Evolutionary conservation across 2,113 vertebrate genomes (phyloP).

Genomic region (Xenopus tropicalis): UCB_Xtro_10.0 CM004449.2:105032501-105033000

Average conservation of each 20-base stretch:
- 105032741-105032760: slow-evolving; percentile 7
- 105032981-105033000: not conserved
- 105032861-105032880: slow-evolving; percentile 35
- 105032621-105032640: too few relatives aligned
- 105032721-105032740: slow-evolving; percentile 5
- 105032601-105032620: too few relatives aligned
- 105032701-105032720: slow-evolving; percentile 13
- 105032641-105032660: not conserved
- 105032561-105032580: too few relatives aligned
- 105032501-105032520: too few relatives aligned
- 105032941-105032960: not conserved
- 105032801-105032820: slow-evolving; percentile 36
- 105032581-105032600: too few relatives aligned
- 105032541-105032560: too few relatives aligned
- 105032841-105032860: slow-evolving; percentile 24
- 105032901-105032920: slow-evolving; percentile 8
- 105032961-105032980: not conserved
- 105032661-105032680: slow-evolving; percentile 13
- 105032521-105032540: too few relatives aligned
- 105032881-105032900: slow-evolving; percentile 22
- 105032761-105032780: slow-evolving; percentile 7
- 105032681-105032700: slow-evolving; percentile 10
- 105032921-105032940: slow-evolving; percentile 9
- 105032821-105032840: slow-evolving; percentile 40
- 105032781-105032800: slow-evolving; percentile 30